Base-by-base conservation (phyloP, 2,113 vertebrate genomes). In the Cepphus grylle region DNA sequence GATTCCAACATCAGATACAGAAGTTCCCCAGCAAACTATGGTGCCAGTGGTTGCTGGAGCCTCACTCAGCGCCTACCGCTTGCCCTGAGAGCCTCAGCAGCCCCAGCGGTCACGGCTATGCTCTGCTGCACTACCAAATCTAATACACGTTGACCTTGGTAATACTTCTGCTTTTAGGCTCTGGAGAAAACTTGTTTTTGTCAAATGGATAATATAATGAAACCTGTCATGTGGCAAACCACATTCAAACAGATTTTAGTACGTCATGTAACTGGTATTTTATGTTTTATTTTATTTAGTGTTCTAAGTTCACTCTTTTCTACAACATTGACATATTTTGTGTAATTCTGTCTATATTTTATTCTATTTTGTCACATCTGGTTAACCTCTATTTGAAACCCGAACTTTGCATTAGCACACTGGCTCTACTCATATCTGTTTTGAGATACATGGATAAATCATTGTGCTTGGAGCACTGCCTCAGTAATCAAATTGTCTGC, bases 401-500 rank as follows among this genome's bases (percentile, higher is more conserved):
- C 73, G 81, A 90, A 82, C 82, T 81, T 79, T 77, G 84, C 87
- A 88, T 94, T 92, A 95, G 90, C 90, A 87, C 65, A 26, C 87
- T 86, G 93, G 87, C 89, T 93, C 79, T 84, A 69, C 76, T 94
- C 81, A 40, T 95, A 81, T 69, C 84, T 95, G 67, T 23, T 91
- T 47, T 32, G 88, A 95, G 82, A 78, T 91, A 81, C 76, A 59
- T 62, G 96, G 89, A 94, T 97, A 95, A 97, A 95, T 91, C 94
- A 81, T 78, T 78, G 87, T 67, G 95, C 83, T 91, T 79, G 90
- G 91, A 97, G 91, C 81, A 55, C 81, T 88, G 89, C 89, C 93
- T 90, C 93, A 40, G 91, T 91, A 96, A 96, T 94, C 93, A 90
- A 88, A 96, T 83, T 91, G 95, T 86, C 81, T 97, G 95, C 94